These are phyloP conservation scores for Chaenodraco wilsoni DNA, from an alignment of 2,797 vertebrate genomes.

Conservation along the genomic window DNA sequence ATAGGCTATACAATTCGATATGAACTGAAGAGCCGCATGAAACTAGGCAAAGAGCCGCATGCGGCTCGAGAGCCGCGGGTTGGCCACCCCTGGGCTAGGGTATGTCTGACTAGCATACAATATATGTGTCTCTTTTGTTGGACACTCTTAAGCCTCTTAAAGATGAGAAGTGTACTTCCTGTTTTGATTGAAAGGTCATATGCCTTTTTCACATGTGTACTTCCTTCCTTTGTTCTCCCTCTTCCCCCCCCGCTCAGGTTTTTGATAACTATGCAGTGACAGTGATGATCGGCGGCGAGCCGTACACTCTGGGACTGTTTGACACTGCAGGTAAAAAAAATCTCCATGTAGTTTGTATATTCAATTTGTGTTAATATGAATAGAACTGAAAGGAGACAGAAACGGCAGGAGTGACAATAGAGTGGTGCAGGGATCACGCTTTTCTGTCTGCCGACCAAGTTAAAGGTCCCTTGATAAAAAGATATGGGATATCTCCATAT, in stretches of 20 bases:
- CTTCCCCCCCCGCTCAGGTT: constrained; percentile 79
- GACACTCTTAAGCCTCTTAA: neutral
- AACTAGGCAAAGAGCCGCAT: too few relatives aligned
- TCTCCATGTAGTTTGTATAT: neutral
- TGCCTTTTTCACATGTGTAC: neutral
- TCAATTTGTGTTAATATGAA: neutral
- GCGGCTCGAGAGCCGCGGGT: too few relatives aligned
- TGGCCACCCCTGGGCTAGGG: too few relatives aligned
- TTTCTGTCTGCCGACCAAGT: too few relatives aligned
- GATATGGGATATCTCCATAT: too few relatives aligned
- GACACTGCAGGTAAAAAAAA: constrained; percentile 91
- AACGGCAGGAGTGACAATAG: neutral
- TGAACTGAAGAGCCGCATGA: too few relatives aligned
- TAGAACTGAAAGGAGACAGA: neutral
- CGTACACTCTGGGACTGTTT: constrained; percentile 94
- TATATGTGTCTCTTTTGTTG: neutral
- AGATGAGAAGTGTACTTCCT: constrained; percentile 14
- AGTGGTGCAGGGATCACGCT: too few relatives aligned
- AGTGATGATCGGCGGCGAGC: constrained; percentile 97
- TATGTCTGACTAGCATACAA: too few relatives aligned
- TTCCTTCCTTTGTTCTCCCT: constrained; percentile 12
- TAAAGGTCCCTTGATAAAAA: too few relatives aligned
- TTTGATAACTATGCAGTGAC: constrained; percentile 98
- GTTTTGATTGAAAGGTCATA: constrained; percentile 24
- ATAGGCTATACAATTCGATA: too few relatives aligned